A percentile compares a stretch with the other conserved stretches of the same genome.
These are phyloP conservation scores for Leucania comma DNA, from an alignment of 2,888 invertebrate genomes.

Conservation along the genomic window DNA sequence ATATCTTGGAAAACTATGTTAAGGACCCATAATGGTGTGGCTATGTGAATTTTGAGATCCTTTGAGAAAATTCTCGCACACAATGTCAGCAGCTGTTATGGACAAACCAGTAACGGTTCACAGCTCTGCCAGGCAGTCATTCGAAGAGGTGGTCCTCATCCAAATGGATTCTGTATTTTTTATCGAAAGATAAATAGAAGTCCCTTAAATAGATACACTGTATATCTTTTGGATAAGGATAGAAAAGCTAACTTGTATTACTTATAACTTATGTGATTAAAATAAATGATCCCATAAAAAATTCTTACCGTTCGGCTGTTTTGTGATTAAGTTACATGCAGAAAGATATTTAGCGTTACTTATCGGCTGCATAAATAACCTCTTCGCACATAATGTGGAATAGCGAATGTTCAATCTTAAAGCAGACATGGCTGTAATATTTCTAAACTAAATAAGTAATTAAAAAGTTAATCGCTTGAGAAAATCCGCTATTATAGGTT, in stretches of 20 bases:
- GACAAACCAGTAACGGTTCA: no score
- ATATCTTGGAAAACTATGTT: no score
- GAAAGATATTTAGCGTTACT: conserved; percentile 71
- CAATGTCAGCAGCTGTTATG: no score
- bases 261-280: background rate
- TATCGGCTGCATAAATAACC: conserved; percentile 76
- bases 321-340: conserved; percentile 58
- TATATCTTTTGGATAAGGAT: background rate
- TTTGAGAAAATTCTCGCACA: no score
- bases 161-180: no score
- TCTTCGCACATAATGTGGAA: conserved; percentile 71
- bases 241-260: background rate
- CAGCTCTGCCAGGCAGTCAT: no score
- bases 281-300: background rate
- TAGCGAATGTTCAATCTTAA: conserved; percentile 76
- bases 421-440: conserved; percentile 76
- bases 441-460: background rate
- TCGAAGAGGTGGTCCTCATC: no score
- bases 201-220: no score
- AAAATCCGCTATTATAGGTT: background rate
- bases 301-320: conserved; percentile 62
- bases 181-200: no score
- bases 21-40: no score
- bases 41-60: no score
- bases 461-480: background rate